Evolutionary conservation across 2,113 vertebrate species (phyloP).

Genomic region (Pantherophis guttatus): DNA sequence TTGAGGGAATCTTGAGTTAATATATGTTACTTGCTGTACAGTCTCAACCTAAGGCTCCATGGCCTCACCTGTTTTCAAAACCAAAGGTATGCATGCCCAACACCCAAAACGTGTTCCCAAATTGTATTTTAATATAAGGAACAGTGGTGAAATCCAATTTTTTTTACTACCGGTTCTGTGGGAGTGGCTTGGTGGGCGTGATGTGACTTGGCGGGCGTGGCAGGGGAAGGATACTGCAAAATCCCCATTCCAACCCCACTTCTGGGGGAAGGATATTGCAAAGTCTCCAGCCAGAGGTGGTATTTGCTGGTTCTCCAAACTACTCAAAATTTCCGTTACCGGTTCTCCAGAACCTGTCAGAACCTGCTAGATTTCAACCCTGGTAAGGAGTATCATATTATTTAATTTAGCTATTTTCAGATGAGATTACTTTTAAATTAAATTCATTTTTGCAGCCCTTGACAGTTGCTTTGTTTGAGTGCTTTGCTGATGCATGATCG

Average conservation of each 20-base stretch:
- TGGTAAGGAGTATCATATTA: background rate
- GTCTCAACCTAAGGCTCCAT: background rate
- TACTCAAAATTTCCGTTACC: too few species aligned
- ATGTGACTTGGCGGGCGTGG: too few species aligned
- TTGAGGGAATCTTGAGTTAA: background rate
- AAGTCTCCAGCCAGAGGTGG: too few species aligned
- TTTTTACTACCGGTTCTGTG: too few species aligned
- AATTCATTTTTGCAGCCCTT: background rate
- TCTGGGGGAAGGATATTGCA: too few species aligned
- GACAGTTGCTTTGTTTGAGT: background rate
- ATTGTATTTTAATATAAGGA: background rate
- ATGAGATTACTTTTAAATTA: background rate
- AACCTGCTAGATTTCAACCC: too few species aligned
- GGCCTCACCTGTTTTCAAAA: background rate
- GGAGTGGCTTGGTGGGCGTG: too few species aligned
- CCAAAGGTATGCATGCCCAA: background rate
- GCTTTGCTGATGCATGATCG: background rate
- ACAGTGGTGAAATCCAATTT: background rate
- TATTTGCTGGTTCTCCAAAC: too few species aligned
- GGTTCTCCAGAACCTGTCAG: too few species aligned
- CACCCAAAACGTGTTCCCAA: background rate
- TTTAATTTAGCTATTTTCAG: background rate
- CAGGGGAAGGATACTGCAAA: too few species aligned
- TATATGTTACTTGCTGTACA: background rate
- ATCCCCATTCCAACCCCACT: too few species aligned